phyloP scores from a whole-genome alignment of 1,140 invertebrate genomes.

The Cydia strobilella region DNA sequence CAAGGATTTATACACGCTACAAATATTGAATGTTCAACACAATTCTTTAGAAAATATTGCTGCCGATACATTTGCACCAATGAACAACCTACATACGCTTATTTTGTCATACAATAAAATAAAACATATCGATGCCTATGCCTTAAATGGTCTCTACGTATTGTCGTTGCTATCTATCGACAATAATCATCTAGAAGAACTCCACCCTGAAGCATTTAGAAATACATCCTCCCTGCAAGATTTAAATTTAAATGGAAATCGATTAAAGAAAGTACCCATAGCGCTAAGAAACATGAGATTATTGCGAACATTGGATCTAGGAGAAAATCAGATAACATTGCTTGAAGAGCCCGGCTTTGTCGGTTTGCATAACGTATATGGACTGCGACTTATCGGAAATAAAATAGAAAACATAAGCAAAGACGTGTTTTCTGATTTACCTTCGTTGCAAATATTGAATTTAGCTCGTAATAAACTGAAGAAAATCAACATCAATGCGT shows the following conservation, averaged over 20 bases:
- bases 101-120: conserved; percentile 90
- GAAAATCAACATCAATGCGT: conserved; percentile 89
- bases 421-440: conserved; percentile 89
- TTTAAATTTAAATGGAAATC: conserved; percentile 92
- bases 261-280: conserved; percentile 88
- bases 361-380: conserved; percentile 89
- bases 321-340: conserved; percentile 89
- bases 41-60: conserved; percentile 90
- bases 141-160: conserved; percentile 89
- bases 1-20: conserved; percentile 89
- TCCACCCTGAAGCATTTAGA: conserved; percentile 90
- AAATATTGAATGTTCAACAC: conserved; percentile 90
- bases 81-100: conserved; percentile 91
- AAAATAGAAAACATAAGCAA: conserved; percentile 92
- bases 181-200: conserved; percentile 87
- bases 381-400: conserved; percentile 92
- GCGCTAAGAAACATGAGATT: conserved; percentile 86
- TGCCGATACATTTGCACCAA: conserved; percentile 89
- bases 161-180: conserved; percentile 89
- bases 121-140: conserved; percentile 87
- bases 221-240: conserved; percentile 92
- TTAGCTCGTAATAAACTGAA: conserved; percentile 92
- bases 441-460: conserved; percentile 92
- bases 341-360: conserved; percentile 90
- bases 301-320: conserved; percentile 90